Evolutionary conservation across 2,113 vertebrate species (phyloP).

Genomic region (Xyrauchen texanus): DNA sequence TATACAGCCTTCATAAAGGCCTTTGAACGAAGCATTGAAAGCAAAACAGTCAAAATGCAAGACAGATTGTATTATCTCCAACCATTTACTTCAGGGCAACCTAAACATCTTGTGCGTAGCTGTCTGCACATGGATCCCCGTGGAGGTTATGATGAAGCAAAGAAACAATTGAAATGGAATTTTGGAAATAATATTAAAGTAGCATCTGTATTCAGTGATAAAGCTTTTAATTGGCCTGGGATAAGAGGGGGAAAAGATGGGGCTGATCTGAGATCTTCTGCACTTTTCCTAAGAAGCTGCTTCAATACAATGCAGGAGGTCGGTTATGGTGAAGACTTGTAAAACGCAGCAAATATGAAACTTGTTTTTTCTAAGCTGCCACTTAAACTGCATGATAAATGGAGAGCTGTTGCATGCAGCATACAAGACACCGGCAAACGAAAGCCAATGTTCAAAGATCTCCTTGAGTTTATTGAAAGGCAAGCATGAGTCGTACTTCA

Average conservation of each 20-base stretch:
- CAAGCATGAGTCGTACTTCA: background rate
- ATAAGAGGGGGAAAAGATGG: too few species aligned
- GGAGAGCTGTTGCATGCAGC: background rate
- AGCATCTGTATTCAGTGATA: too few species aligned
- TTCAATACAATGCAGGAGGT: background rate
- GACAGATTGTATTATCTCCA: background rate
- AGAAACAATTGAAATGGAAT: too few species aligned
- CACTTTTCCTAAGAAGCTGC: background rate
- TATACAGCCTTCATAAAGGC: background rate
- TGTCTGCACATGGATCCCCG: too few species aligned
- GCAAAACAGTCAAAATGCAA: background rate
- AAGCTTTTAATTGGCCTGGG: too few species aligned
- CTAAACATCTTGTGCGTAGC: too few species aligned
- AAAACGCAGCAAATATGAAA: background rate
- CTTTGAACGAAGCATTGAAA: background rate
- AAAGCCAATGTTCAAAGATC: background rate
- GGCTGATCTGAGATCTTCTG: background rate
- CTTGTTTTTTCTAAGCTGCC: background rate
- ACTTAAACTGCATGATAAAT: background rate
- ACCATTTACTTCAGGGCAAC: background rate
- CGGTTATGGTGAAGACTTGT: background rate
- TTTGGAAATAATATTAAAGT: too few species aligned
- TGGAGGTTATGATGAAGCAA: too few species aligned
- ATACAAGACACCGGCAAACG: background rate
- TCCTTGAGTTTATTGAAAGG: background rate